Percentiles rank a stretch among this genome's conserved stretches.
Conservation (phyloP, 2,797 vertebrate species). For the Menidia menidia region DNA sequence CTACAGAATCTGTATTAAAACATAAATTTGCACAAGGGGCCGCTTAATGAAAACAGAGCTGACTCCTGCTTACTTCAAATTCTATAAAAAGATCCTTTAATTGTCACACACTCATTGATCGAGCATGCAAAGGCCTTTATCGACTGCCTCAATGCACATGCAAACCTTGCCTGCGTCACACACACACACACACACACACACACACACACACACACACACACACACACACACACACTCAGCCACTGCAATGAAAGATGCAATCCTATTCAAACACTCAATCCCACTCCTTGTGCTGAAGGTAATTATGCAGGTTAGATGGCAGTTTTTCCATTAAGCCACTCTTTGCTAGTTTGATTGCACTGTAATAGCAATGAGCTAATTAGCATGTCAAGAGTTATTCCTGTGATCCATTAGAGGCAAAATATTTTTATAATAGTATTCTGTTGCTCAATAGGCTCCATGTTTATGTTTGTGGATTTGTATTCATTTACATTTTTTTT, state of each 20-base stretch:
- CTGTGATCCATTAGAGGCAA: constrained; percentile 52
- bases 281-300: constrained; percentile 30
- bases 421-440: constrained; percentile 46
- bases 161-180: neutral
- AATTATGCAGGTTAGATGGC: constrained; percentile 58
- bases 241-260: neutral
- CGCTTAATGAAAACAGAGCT: neutral
- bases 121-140: constrained; percentile 8
- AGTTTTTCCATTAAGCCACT: constrained; percentile 62
- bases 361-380: constrained; percentile 60
- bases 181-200: neutral
- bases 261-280: neutral
- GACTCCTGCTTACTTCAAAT: neutral
- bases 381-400: constrained; percentile 61
- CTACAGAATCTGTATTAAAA: neutral
- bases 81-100: constrained; percentile 3
- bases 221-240: neutral
- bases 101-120: constrained; percentile 3
- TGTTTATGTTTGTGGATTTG: neutral
- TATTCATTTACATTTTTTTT: neutral
- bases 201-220: neutral
- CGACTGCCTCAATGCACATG: constrained; percentile 8
- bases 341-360: constrained; percentile 58
- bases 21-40: neutral
- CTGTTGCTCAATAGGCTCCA: constrained; percentile 13